These are phyloP conservation scores for Typhlichthys subterraneus DNA, from an alignment of 2,797 vertebrate species.

Conservation along the genomic window DNA sequence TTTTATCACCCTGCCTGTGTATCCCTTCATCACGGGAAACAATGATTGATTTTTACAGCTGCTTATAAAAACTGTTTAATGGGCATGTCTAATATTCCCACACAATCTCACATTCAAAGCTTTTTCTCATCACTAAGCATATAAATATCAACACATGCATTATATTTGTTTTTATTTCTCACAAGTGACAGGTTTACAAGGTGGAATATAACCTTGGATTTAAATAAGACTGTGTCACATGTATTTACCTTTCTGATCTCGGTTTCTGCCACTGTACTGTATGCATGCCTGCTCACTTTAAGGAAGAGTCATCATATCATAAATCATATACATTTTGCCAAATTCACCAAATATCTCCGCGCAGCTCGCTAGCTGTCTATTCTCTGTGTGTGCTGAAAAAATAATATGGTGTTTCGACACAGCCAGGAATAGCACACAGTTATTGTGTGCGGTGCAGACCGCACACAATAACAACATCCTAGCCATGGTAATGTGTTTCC, in stretches of 20 bases:
- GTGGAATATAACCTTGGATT: not conserved
- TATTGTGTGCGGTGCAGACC: no score
- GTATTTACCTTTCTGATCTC: slow-evolving; percentile 2
- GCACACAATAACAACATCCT: no score
- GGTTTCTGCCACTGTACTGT: not conserved
- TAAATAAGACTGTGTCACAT: not conserved
- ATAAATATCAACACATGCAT: not conserved
- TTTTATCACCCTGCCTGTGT: not conserved
- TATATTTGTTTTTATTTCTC: not conserved
- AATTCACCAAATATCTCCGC: no score
- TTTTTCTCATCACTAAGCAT: not conserved
- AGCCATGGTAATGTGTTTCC: no score
- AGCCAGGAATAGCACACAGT: no score
- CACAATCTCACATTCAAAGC: slow-evolving; percentile 1
- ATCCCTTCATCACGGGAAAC: not conserved
- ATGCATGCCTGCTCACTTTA: not conserved
- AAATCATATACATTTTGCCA: no score
- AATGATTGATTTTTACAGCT: not conserved
- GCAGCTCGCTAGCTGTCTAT: no score
- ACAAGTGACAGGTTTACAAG: not conserved
- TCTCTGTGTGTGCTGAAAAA: no score
- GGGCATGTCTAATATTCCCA: not conserved
- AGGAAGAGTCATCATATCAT: no score
- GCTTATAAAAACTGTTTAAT: not conserved
- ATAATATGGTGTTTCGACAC: no score